Base-by-base conservation (phyloP, 2,797 vertebrate genomes). In the Balearica regulorum region DNA sequence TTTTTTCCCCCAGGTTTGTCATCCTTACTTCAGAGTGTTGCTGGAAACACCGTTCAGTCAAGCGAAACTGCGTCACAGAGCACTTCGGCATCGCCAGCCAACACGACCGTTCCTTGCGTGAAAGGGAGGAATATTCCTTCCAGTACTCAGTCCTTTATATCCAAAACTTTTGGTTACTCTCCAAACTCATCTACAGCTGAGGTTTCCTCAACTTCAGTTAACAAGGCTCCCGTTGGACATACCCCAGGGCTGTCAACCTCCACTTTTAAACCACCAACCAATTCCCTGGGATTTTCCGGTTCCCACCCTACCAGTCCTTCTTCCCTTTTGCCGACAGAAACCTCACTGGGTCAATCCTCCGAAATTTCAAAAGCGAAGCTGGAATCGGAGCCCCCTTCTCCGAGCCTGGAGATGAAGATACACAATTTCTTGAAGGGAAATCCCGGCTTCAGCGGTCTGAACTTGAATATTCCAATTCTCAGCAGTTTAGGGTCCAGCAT, bases 381-480 rank as follows among this genome's bases (percentile, higher is more conserved):
- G 90, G 98, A 98, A 55, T 93, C 97, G 0, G 98, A 98, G 25
- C 97, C 98, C 18, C 97, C 98, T 39, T 98, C 98, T 44, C 98
- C 98, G 5, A 99, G 99, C 81, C 97, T 99, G 93, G 99, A 99
- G 94, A 99, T 99, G 85, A 99, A 99, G 97, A 99, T 99, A 90
- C 99, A 99, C 98, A 99, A 99, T 93, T 99, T 99, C 97, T 95
- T 99, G 92, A 99, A 99, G 98, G 99, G 99, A 39, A 99, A 99
- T 90, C 99, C 99, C 1, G 99, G 99, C 31, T 99, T 99, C 95
- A 99, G 99, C 7, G 98, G 98, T 39, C 98, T 99, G 51, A 99
- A 99, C 95, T 94, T 99, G 60, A 98, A 98, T 54, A 98, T 99
- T 77, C 96, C 98, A 1, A 96, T 98, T 15, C 98, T 99, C 17